phyloP scores from a whole-genome alignment of 1,140 invertebrate genomes.

The Zaprionus ornatus region DNA sequence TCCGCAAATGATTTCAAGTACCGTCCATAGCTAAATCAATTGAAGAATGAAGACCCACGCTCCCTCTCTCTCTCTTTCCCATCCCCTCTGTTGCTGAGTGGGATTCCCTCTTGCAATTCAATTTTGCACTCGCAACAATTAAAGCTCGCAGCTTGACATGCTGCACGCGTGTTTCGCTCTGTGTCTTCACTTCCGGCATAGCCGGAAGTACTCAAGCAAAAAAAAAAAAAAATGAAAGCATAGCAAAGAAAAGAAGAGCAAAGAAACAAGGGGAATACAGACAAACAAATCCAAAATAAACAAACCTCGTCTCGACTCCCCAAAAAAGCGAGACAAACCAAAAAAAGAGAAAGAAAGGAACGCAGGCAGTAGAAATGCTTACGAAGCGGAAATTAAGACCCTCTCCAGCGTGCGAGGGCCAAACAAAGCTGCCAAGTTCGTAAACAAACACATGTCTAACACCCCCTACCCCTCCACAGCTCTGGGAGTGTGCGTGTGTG shows the following conservation, averaged over 20 bases:
- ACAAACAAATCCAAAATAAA: conserved; percentile 70
- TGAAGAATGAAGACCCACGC: background rate
- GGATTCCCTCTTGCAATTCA: conserved; percentile 52
- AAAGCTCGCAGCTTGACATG: conserved; percentile 57
- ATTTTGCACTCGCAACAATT: conserved; percentile 71
- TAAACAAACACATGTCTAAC: conserved; percentile 79
- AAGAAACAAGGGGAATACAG: conserved; percentile 49
- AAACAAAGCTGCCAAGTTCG: conserved; percentile 80
- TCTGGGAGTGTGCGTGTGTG: background rate
- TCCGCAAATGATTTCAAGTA: conserved; percentile 32
- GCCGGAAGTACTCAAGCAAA: conserved; percentile 78
- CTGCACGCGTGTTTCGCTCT: conserved; percentile 40
- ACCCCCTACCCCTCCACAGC: conserved; percentile 3
- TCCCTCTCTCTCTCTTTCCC: background rate
- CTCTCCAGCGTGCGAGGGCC: conserved; percentile 56
- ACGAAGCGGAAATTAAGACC: conserved; percentile 79
- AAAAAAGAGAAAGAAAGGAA: conserved; percentile 1
- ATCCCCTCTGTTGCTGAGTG: background rate
- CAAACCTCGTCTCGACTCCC: conserved; percentile 45
- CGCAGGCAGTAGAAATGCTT: conserved; percentile 66
- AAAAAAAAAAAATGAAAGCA: conserved; percentile 40
- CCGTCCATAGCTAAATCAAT: conserved; percentile 32
- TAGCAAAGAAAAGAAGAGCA: conserved; percentile 34
- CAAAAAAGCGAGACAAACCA: conserved; percentile 21
- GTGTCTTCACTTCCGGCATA: conserved; percentile 64